These are phyloP conservation scores for Diuraphis noxia DNA, from an alignment of 1,140 invertebrate genomes.

Conservation along the genomic window DNA sequence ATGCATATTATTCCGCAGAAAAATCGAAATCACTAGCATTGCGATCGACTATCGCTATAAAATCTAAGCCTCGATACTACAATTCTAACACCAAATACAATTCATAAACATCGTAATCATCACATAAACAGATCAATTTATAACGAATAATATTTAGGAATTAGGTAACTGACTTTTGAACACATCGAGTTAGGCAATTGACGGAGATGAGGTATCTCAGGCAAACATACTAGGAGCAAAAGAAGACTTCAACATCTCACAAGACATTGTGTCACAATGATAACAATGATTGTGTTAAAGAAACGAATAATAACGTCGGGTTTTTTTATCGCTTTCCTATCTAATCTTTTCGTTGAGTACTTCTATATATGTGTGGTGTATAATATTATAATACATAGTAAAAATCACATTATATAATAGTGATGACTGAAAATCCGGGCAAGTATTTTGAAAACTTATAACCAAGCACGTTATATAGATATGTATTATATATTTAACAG, in stretches of 20 bases:
- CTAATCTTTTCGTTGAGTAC: not conserved
- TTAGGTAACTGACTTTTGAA: not conserved
- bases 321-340: not conserved
- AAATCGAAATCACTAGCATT: not conserved
- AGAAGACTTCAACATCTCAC: not conserved
- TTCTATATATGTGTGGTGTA: not conserved
- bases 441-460: conserved; percentile 1
- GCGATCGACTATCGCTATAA: not conserved
- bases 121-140: not conserved
- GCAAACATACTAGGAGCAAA: not conserved
- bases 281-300: no score
- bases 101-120: not conserved
- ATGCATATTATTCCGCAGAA: not conserved
- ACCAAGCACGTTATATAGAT: not conserved
- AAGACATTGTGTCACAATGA: no score
- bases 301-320: not conserved
- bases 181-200: not conserved
- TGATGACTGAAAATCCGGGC: not conserved
- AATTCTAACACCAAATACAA: not conserved
- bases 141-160: not conserved
- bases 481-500: not conserved
- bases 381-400: not conserved
- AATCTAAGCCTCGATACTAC: not conserved
- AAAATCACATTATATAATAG: not conserved
- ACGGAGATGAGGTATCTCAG: not conserved